Conservation (phyloP, 2,888 invertebrate species). For the Caradrina clavipalpis region DNA sequence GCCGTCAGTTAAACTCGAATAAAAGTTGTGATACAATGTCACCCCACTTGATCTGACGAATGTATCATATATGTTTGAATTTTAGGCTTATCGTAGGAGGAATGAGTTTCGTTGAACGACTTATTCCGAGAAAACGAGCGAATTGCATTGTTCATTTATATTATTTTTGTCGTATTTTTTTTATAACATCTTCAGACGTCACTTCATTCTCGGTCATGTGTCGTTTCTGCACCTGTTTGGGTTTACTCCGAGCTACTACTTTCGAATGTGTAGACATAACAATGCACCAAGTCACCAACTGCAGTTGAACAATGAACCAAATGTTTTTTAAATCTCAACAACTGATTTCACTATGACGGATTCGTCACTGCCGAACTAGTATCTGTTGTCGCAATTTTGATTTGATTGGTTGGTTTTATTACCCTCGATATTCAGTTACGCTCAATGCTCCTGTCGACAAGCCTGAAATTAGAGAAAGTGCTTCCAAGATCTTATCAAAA, state of each 20-base stretch:
- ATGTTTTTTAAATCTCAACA: constrained; percentile 9
- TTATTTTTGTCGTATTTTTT: constrained; percentile 40
- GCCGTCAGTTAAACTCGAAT: constrained; percentile 44
- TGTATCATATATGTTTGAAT: constrained; percentile 40
- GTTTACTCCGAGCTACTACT: constrained; percentile 38
- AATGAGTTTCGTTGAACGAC: constrained; percentile 12
- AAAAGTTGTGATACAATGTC: constrained; percentile 51
- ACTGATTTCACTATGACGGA: constrained; percentile 10
- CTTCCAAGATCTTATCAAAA: constrained; percentile 5
- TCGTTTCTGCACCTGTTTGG: constrained; percentile 38
- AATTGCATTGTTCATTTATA: constrained; percentile 22
- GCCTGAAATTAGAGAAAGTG: constrained; percentile 15
- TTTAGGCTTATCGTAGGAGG: constrained; percentile 17
- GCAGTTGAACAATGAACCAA: constrained; percentile 5
- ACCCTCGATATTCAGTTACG: constrained; percentile 2
- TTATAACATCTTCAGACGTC: constrained; percentile 24
- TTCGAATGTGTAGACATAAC: constrained; percentile 39
- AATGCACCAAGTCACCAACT: constrained; percentile 30
- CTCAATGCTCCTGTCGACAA: constrained; percentile 1
- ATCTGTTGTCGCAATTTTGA: constrained; percentile 17
- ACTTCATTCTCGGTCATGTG: constrained; percentile 35
- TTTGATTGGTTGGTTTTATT: constrained; percentile 21
- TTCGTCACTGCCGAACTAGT: constrained; percentile 9
- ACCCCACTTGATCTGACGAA: constrained; percentile 15
- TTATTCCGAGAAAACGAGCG: constrained; percentile 33